A percentile compares a stretch with the other conserved stretches of the same genome.
These are phyloP conservation scores for Vulpes ferrilata DNA, from an alignment of 2,113 vertebrate genomes.

Conservation along the genomic window DNA sequence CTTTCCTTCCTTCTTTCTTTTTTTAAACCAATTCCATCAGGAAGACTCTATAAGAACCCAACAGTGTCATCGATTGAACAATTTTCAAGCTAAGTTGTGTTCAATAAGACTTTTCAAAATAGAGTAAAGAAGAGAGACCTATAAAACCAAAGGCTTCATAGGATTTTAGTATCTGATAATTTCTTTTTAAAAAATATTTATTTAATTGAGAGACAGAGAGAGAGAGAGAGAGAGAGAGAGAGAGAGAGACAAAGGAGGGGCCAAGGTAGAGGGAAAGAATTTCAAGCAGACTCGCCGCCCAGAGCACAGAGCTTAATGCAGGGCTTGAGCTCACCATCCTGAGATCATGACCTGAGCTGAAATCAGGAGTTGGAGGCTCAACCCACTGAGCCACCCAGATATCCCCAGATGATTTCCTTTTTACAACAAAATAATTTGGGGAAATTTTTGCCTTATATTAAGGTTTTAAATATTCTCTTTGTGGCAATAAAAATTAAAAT, in stretches of 20 bases:
- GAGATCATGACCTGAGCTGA: background rate
- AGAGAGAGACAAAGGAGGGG: background rate
- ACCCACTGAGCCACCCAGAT: background rate
- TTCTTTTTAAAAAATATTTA: background rate
- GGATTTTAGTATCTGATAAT: background rate
- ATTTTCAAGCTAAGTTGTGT: background rate
- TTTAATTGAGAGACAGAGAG: background rate
- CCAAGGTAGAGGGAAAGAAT: background rate
- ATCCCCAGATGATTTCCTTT: background rate
- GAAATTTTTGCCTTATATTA: background rate
- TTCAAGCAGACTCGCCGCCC: background rate
- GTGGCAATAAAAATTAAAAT: background rate
- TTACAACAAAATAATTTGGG: background rate
- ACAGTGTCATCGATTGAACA: background rate
- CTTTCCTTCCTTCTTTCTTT: background rate
- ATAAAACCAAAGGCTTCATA: background rate
- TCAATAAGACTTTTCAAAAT: background rate
- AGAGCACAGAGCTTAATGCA: background rate
- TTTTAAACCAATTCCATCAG: background rate
- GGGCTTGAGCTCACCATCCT: background rate
- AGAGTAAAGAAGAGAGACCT: background rate
- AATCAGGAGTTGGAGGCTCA: background rate
- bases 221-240: fast-evolving
- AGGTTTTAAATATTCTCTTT: background rate
- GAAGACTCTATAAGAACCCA: background rate